Conservation (phyloP, 2,888 invertebrate genomes). For the Temnothorax ravouxi region DNA sequence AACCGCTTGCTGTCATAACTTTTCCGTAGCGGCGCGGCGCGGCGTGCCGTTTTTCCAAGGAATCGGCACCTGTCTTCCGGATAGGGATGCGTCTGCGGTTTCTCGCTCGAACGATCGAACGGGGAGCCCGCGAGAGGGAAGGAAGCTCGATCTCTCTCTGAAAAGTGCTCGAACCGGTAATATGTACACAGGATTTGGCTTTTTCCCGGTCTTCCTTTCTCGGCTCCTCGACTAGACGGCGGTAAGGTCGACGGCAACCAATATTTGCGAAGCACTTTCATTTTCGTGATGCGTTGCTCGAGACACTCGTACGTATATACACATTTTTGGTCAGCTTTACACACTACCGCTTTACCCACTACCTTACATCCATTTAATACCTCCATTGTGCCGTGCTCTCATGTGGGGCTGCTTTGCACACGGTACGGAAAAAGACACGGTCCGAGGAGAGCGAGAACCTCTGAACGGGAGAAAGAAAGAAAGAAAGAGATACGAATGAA, state of each 20-base stretch:
- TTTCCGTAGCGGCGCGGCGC: constrained; percentile 30
- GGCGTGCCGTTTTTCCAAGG: constrained; percentile 41
- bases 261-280: constrained; percentile 80
- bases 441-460: constrained; percentile 4
- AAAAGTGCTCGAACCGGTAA: constrained; percentile 52
- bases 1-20: constrained; percentile 7
- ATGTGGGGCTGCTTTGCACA: constrained; percentile 48
- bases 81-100: constrained; percentile 65
- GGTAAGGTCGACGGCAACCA: constrained; percentile 72
- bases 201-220: constrained; percentile 61
- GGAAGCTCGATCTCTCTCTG: constrained; percentile 38
- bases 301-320: constrained; percentile 67
- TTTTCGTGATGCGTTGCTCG: constrained; percentile 68
- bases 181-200: constrained; percentile 75
- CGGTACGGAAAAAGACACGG: constrained; percentile 25
- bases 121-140: constrained; percentile 11
- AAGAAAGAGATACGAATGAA: constrained; percentile 38
- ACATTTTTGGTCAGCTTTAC: constrained; percentile 59
- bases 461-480: neutral
- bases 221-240: constrained; percentile 41
- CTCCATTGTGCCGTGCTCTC: constrained; percentile 61
- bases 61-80: constrained; percentile 69
- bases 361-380: constrained; percentile 76
- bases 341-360: constrained; percentile 74
- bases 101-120: constrained; percentile 50